Conservation (phyloP, 1,140 invertebrate genomes). For the Drosophila erecta region DNA sequence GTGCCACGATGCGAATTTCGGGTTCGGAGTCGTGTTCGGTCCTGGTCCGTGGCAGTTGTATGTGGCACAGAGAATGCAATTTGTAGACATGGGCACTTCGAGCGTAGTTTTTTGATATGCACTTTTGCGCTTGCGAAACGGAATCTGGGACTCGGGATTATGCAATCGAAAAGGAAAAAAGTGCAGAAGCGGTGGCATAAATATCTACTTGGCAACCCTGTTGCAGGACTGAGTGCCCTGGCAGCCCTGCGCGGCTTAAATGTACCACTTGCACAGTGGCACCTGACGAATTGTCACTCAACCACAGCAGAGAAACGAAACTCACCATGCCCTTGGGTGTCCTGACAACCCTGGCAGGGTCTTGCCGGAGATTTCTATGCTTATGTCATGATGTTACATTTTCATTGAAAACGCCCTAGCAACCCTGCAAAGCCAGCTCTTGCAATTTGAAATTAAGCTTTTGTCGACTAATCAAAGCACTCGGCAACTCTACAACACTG, state of each 20-base stretch:
- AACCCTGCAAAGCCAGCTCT: too few relatives aligned
- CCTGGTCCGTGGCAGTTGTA: slow-evolving; percentile 9
- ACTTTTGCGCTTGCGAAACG: slow-evolving; percentile 32
- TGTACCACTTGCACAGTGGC: neutral
- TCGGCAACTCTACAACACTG: neutral
- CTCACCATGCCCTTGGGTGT: neutral
- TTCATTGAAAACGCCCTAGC: neutral
- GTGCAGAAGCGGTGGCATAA: neutral
- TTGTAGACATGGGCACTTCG: slow-evolving; percentile 12
- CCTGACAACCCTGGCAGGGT: neutral
- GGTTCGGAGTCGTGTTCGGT: neutral
- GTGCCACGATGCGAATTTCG: neutral
- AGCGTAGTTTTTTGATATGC: slow-evolving; percentile 15
- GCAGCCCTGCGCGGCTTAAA: neutral
- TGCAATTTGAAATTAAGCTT: neutral
- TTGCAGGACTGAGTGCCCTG: neutral
- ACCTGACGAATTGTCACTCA: slow-evolving; percentile 2
- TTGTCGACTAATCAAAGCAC: neutral
- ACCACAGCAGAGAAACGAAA: neutral
- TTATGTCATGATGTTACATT: neutral
- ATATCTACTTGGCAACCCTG: slow-evolving; percentile 17
- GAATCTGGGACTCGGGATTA: slow-evolving; percentile 18
- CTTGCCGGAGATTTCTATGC: neutral
- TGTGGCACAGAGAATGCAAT: slow-evolving; percentile 25
- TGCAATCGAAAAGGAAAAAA: neutral